A percentile compares a stretch with the other conserved stretches of the same genome.
Conservation (phyloP, 1,140 invertebrate genomes). For the Thaumatotibia leucotreta region DNA sequence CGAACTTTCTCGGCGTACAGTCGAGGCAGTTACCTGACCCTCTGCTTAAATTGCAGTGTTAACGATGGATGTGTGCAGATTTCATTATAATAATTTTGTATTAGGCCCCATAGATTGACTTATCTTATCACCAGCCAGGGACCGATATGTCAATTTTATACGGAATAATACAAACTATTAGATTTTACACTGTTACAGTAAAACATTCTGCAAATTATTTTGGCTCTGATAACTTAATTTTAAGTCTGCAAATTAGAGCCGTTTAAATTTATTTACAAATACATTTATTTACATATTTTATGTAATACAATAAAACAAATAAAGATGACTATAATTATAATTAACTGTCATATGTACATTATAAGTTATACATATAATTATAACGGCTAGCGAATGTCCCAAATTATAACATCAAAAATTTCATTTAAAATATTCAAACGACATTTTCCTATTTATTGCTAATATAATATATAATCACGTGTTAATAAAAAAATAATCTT, state of each 20-base stretch:
- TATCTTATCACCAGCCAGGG: no score
- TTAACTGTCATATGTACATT: slow-evolving; percentile 2
- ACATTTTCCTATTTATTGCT: slow-evolving; percentile 2
- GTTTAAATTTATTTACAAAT: slow-evolving; percentile 1
- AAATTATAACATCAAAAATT: neutral
- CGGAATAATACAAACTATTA: no score
- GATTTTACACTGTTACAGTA: neutral
- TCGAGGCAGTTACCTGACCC: no score
- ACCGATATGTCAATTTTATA: no score
- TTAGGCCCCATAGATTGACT: no score
- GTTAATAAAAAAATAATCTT: neutral
- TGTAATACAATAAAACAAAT: neutral
- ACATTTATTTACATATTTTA: slow-evolving; percentile 1
- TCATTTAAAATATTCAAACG: neutral
- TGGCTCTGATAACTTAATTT: neutral
- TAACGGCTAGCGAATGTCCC: neutral
- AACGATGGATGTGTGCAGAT: no score
- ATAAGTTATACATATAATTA: no score
- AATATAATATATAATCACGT: neutral
- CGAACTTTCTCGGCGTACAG: no score
- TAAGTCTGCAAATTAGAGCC: neutral
- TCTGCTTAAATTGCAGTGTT: no score
- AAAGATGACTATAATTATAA: neutral
- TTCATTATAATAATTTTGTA: no score
- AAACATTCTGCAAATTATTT: neutral